Evolutionary conservation across 2,888 invertebrate species (phyloP).

Genomic region (Coenonympha glycerion): DNA sequence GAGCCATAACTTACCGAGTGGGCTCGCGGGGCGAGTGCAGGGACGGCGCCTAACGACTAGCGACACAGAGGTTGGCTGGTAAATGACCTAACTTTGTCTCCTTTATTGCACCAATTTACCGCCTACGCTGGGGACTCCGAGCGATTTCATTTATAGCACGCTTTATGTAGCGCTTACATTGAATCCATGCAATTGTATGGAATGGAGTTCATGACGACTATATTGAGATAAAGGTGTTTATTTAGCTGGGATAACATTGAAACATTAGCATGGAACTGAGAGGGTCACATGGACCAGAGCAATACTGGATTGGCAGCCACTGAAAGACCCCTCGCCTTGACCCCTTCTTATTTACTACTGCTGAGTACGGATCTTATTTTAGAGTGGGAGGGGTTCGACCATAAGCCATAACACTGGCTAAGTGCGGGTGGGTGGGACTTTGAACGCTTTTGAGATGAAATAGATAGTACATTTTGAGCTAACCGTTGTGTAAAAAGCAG

Average conservation of each 20-base stretch:
- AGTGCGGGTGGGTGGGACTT: no score
- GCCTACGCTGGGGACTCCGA: constrained; percentile 6
- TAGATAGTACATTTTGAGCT: no score
- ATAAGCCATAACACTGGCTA: no score
- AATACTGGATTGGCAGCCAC: no score
- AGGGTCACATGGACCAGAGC: no score
- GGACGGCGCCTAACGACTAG: constrained; percentile 15
- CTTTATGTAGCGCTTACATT: constrained; percentile 6
- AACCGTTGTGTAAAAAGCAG: no score
- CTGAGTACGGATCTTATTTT: no score
- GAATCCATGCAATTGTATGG: neutral
- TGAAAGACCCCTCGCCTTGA: no score
- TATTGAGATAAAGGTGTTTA: neutral
- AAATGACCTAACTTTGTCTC: constrained; percentile 25
- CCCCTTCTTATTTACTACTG: no score
- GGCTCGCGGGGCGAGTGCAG: constrained; percentile 33
- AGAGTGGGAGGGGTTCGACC: no score
- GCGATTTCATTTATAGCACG: constrained; percentile 5
- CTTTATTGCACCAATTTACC: constrained; percentile 24
- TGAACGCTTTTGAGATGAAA: no score
- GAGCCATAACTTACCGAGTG: constrained; percentile 41
- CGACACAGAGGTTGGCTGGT: constrained; percentile 17
- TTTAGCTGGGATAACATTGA: no score
- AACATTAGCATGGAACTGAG: neutral
- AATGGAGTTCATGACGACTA: neutral